Percentiles rank a stretch among this genome's conserved stretches.
phyloP scores from a whole-genome alignment of 2,888 invertebrate species.

The Drosophila siamana region DNA sequence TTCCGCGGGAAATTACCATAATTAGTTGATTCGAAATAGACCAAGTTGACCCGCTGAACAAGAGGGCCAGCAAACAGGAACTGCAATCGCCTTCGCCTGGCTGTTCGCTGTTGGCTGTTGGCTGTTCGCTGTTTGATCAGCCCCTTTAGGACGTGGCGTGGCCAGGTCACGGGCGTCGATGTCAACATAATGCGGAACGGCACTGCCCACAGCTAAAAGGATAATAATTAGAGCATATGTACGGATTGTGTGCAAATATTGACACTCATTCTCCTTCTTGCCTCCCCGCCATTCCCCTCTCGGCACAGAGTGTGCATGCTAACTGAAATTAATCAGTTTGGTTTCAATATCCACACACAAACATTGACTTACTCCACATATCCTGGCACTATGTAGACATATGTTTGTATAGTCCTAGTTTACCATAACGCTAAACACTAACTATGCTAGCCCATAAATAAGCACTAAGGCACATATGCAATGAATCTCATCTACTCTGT shows the following conservation, averaged over 20 bases:
- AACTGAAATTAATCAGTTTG: slow-evolving; percentile 78
- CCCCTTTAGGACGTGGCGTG: slow-evolving; percentile 21
- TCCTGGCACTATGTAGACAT: slow-evolving; percentile 27
- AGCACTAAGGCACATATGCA: slow-evolving; percentile 29
- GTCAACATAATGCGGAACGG: slow-evolving; percentile 65
- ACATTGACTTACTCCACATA: slow-evolving; percentile 43
- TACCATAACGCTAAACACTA: slow-evolving; percentile 11
- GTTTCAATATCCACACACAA: slow-evolving; percentile 69
- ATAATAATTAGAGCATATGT: slow-evolving; percentile 83
- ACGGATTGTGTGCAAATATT: slow-evolving; percentile 79
- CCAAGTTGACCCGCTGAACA: slow-evolving; percentile 27
- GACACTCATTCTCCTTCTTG: slow-evolving; percentile 41
- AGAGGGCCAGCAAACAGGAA: slow-evolving; percentile 38
- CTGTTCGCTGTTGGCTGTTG: no score
- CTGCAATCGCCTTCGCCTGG: slow-evolving; percentile 43
- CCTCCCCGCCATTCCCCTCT: not conserved
- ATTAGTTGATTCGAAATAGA: slow-evolving; percentile 80
- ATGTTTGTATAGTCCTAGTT: slow-evolving; percentile 25
- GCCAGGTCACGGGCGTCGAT: slow-evolving; percentile 56
- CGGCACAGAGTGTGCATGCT: slow-evolving; percentile 20
- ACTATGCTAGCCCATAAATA: slow-evolving; percentile 14
- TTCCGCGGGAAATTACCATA: slow-evolving; percentile 83
- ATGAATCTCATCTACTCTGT: not conserved
- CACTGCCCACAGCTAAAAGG: slow-evolving; percentile 71
- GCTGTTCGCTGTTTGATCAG: slow-evolving; percentile 58